A percentile compares a stretch with the other conserved stretches of the same genome.
Conservation (phyloP, 2,797 vertebrate species). For the Buceros bicornis region DNA sequence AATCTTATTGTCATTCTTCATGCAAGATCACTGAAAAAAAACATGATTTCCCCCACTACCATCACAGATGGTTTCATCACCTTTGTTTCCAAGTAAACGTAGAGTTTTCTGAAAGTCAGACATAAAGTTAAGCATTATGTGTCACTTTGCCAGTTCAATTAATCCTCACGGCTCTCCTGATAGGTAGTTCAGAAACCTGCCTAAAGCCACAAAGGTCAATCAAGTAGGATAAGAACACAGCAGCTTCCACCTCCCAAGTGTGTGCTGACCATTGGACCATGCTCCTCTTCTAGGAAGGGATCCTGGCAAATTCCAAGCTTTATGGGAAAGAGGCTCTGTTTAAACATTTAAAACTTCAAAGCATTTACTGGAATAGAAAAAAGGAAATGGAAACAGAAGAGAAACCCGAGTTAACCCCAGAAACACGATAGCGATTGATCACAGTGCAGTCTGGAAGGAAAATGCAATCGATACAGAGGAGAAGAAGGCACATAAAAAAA, state of each 20-base stretch:
- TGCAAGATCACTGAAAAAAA: background rate
- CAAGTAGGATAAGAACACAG: background rate
- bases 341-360: slow-evolving; percentile 55
- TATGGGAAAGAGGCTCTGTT: slow-evolving; percentile 33
- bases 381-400: slow-evolving; percentile 23
- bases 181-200: background rate
- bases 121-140: background rate
- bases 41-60: background rate
- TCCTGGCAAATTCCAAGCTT: slow-evolving; percentile 15
- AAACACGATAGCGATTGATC: background rate
- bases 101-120: background rate
- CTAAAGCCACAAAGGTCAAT: background rate
- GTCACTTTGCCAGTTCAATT: background rate
- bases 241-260: background rate
- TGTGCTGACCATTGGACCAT: background rate
- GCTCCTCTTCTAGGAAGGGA: background rate
- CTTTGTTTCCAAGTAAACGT: background rate
- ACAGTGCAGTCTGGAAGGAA: slow-evolving; percentile 7
- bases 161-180: background rate
- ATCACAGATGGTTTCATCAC: background rate
- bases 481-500: slow-evolving; percentile 16
- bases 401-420: slow-evolving; percentile 60
- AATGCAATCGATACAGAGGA: background rate
- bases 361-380: slow-evolving; percentile 33
- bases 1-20: background rate